Conservation (phyloP, 2,797 vertebrate genomes). For the Parauchenoglanis punctatus region DNA sequence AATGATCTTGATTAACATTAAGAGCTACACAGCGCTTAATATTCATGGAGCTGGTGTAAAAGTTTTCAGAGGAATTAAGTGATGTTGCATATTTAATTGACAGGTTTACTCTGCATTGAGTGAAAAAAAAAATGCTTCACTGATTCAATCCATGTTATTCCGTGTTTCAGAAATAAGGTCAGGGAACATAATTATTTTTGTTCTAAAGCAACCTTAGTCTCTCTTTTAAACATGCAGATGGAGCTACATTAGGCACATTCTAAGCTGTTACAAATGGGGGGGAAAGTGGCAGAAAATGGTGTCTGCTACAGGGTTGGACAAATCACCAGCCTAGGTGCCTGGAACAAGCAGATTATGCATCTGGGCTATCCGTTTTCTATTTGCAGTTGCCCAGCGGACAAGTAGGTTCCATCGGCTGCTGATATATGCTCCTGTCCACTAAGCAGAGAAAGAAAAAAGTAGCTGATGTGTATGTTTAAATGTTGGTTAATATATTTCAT, state of each 20-base stretch:
- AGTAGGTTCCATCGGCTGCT: too few species aligned
- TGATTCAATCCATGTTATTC: background rate
- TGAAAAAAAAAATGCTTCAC: background rate
- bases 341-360: constrained; percentile 2
- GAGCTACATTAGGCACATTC: background rate
- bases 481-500: background rate
- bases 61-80: constrained; percentile 1
- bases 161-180: background rate
- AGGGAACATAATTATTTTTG: constrained; percentile 2
- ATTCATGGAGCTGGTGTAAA: background rate
- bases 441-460: background rate
- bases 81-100: constrained; percentile 2
- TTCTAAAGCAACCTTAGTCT: background rate
- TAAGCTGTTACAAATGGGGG: background rate
- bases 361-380: background rate
- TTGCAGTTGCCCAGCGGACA: background rate
- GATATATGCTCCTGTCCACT: background rate
- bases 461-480: background rate
- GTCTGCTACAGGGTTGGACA: background rate
- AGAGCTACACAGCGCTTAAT: constrained; percentile 4
- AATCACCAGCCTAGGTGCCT: background rate
- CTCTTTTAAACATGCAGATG: background rate
- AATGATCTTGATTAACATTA: constrained; percentile 28
- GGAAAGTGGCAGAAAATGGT: background rate
- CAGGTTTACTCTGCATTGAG: background rate